These are phyloP conservation scores for Formica aserva DNA, from an alignment of 2,888 invertebrate genomes.

Conservation along the genomic window DNA sequence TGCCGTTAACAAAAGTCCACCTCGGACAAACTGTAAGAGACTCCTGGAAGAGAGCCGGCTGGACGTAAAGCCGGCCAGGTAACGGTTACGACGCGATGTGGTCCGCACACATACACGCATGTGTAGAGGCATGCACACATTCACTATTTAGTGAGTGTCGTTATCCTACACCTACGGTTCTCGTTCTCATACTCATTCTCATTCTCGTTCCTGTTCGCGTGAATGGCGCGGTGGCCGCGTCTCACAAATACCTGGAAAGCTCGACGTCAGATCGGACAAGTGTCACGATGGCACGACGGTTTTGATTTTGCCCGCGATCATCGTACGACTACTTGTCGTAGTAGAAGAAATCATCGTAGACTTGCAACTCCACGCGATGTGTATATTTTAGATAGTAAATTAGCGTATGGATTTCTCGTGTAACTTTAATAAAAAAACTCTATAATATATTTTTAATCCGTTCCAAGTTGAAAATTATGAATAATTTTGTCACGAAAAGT, in stretches of 20 bases:
- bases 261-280: conserved; percentile 24
- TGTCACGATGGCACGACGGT: conserved; percentile 17
- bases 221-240: conserved; percentile 31
- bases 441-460: not conserved
- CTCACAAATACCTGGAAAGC: conserved; percentile 47
- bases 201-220: conserved; percentile 53
- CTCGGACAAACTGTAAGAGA: conserved; percentile 64
- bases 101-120: conserved; percentile 51
- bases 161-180: conserved; percentile 47
- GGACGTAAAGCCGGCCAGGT: conserved; percentile 83
- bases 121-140: conserved; percentile 43
- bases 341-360: not conserved
- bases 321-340: not conserved
- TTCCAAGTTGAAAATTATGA: not conserved
- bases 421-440: not conserved
- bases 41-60: conserved; percentile 66
- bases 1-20: conserved; percentile 55
- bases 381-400: not conserved
- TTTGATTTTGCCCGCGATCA: conserved; percentile 1
- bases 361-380: not conserved
- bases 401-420: not conserved
- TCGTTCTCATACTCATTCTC: conserved; percentile 52
- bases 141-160: conserved; percentile 23
- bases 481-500: not conserved
- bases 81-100: conserved; percentile 77